Conservation (phyloP, 2,888 invertebrate genomes). For the Yponomeuta plumbellus region DNA sequence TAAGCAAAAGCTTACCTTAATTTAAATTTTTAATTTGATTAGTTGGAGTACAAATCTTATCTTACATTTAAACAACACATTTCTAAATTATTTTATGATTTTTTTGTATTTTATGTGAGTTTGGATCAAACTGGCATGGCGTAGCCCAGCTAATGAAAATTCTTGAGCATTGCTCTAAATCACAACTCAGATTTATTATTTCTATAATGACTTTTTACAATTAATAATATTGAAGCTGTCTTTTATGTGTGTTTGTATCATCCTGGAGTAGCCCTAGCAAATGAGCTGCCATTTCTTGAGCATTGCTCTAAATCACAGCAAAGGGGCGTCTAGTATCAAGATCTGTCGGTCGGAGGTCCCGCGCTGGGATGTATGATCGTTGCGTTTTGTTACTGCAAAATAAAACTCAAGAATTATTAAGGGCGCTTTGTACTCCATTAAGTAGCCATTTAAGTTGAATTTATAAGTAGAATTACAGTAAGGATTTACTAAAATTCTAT, state of each 20-base stretch:
- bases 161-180: conserved; percentile 64
- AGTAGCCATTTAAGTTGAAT: too few relatives aligned
- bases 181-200: conserved; percentile 31
- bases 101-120: background rate
- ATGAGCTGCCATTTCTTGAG: conserved; percentile 59
- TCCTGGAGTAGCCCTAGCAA: conserved; percentile 40
- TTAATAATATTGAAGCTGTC: too few relatives aligned
- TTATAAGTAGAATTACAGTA: too few relatives aligned
- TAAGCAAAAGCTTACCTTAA: too few relatives aligned
- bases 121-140: conserved; percentile 11
- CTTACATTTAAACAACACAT: too few relatives aligned
- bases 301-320: conserved; percentile 62
- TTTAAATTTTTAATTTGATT: too few relatives aligned
- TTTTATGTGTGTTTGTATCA: background rate
- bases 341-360: conserved; percentile 45
- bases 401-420: too few relatives aligned
- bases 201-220: background rate
- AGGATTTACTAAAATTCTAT: too few relatives aligned
- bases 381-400: too few relatives aligned
- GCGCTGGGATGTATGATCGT: conserved; percentile 28
- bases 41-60: too few relatives aligned
- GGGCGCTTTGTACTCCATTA: too few relatives aligned
- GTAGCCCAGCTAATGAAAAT: conserved; percentile 63
- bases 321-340: conserved; percentile 55
- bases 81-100: background rate